Base-by-base conservation (phyloP, 2,797 vertebrate genomes). In the Helarctos malayanus region DNA sequence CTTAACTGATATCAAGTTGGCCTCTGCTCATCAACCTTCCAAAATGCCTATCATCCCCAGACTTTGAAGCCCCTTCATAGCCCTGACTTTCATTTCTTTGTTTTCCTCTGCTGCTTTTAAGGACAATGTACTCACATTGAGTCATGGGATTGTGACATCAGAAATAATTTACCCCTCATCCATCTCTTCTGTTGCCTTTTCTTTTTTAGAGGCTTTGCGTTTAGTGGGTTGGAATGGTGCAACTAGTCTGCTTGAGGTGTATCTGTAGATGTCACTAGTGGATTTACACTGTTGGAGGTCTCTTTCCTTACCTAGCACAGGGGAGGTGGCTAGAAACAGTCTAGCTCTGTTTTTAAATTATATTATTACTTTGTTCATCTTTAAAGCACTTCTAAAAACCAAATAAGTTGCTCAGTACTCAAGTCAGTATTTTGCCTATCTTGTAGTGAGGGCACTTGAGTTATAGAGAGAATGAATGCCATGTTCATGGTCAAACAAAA, bases 321-420 rank as follows among this genome's bases (percentile, higher is more conserved):
- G 49, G 41, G 71, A 92, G 45, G 32, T 94, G 32, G 41, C 84
- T 81, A 82, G 79, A 94, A 91, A 89, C 81, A 89, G 83, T 83
- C 63, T 69, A 56, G 5, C 13, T 69, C 29, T 79, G 45, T 83
- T 82, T 87, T 85, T 80, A 84, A 81, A 91, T 92, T 86, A 56
- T 94, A 76, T 81, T 91, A 89, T 80, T 95, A 49, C 65, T 91
- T 96, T 96, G 41, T 85, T 96, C 56, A 41, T 88, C 56, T 95
- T 96, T n/a, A 96, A 4, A 82, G 75, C 76, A 79, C 25, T 61
- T 95, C 71, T 19, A 68, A 88, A 89, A 95, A 76, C 13, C 73
- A 93, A 93, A 7, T 91, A 49, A 96, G 32, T 18, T 45, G 41
- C 45, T 94, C 68, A 75, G n/a, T 89, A 69, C 35, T 85, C 18